phyloP scores from a whole-genome alignment of 2,113 vertebrate genomes.

The Crotalus viridis region DNA sequence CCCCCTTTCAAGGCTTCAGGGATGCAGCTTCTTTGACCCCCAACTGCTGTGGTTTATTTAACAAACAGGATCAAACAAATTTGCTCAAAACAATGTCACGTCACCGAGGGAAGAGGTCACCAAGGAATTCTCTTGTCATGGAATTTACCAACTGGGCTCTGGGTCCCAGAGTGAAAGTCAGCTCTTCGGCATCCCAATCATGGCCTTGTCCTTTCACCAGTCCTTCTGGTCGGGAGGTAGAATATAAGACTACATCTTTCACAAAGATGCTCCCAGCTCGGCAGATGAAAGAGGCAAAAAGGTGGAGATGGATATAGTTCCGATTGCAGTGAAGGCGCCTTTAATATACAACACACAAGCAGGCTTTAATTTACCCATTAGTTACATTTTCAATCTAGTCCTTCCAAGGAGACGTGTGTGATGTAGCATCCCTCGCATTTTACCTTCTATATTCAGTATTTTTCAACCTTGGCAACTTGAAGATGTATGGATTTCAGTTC shows the following conservation, averaged over 20 bases:
- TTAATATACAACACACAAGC: not conserved
- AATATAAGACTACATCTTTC: constrained; percentile 85
- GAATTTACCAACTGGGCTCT: constrained; percentile 74
- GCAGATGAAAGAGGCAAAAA: constrained; percentile 89
- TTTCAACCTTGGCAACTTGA: not conserved
- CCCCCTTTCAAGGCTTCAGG: not conserved
- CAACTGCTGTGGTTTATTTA: not conserved
- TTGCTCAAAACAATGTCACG: not conserved
- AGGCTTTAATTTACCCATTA: not conserved
- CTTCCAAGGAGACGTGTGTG: not conserved
- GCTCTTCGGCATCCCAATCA: constrained; percentile 41
- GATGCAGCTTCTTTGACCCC: not conserved
- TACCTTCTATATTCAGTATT: not conserved
- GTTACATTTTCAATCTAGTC: not conserved
- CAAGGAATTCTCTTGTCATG: not conserved
- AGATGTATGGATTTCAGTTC: not conserved
- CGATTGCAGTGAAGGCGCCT: constrained; percentile 90
- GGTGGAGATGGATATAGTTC: constrained; percentile 90
- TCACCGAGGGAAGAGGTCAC: not conserved
- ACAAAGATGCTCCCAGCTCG: constrained; percentile 87
- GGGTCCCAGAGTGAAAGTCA: constrained; percentile 30
- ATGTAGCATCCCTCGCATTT: not conserved
- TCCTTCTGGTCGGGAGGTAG: constrained; percentile 38
- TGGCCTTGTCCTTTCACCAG: not conserved
- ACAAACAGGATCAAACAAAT: not conserved